Conservation (phyloP, 2,888 invertebrate species). For the Tipula helvola region DNA sequence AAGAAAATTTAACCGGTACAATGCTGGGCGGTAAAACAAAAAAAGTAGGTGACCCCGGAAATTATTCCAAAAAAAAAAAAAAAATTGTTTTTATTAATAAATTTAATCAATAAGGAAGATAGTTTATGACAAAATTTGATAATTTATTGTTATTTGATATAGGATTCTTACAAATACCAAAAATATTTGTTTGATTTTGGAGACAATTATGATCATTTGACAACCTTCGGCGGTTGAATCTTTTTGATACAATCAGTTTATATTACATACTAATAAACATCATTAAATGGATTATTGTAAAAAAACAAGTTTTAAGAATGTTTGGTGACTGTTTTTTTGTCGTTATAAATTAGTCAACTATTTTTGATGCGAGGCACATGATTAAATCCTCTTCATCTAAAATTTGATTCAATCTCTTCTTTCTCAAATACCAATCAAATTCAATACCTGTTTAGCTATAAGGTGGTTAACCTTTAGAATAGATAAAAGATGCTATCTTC, state of each 20-base stretch:
- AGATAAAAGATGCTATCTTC: neutral
- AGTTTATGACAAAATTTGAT: neutral
- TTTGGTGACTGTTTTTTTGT: neutral
- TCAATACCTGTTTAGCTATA: no score
- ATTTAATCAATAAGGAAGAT: neutral
- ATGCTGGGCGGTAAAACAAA: neutral
- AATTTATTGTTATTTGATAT: neutral
- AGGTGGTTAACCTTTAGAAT: no score
- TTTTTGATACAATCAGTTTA: neutral
- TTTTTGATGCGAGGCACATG: neutral
- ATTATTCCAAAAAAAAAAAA: neutral
- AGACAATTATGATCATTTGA: neutral
- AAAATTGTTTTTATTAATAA: no score
- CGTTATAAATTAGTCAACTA: neutral
- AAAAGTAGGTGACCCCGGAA: neutral
- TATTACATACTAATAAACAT: neutral
- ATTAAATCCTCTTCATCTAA: no score
- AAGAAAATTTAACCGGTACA: neutral
- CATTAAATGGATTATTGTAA: neutral
- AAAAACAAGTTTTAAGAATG: neutral
- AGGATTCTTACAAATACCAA: neutral
- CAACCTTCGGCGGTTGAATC: neutral
- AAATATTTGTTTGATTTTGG: no score
- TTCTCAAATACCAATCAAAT: no score
- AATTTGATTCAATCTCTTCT: no score